Base-by-base conservation (phyloP, 2,797 vertebrate genomes). In the Onychomys torridus region DNA sequence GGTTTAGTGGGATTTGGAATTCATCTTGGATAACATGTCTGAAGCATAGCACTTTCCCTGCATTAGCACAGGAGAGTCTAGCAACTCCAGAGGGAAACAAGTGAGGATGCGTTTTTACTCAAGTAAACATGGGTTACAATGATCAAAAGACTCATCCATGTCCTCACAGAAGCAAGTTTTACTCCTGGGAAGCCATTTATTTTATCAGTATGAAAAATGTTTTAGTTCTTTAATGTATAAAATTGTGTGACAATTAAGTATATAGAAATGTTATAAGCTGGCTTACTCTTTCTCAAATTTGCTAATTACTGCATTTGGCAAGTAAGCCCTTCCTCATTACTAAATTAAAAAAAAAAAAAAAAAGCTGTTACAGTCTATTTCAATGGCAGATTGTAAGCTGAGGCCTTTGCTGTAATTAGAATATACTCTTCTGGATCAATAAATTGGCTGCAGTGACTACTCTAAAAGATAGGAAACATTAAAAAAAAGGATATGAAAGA, bases 151-250 rank as follows among this genome's bases (percentile, higher is more conserved):
- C 2, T 11, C 6, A 32, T 43, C 14, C 14, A 2, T 52, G 25
- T 86, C 37, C 77, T 84, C 57, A 89, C 8, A 12, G 73, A 69
- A 92, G 32, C 23, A 67, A 92, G 78, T 89, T 95, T 79, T 25
- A 69, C 6, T 83, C 92, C n/a, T 89, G 23, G 21, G 63, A 96
- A 94, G 61, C 4, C 29, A 93, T 83, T 85, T 96, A 76, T 81
- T 65, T 67, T 49, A 90, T 46, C 8, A 89, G 14, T n/a, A 88
- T 91, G 57, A 94, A 88, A 1, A 71, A 32, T 49, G 75, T 76
- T 34, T 61, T 43, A 19, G 19, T 49, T 79, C 23, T 19, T 94
- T 93, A 81, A 21, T 46, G 17, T 49, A 77, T 75, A 76, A 82
- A 89, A 69, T 2, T 57, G 61, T 27, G 65, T 81, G 63, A 71